Conservation (phyloP, 2,888 invertebrate species). For the Drosophila macrospina region DNA sequence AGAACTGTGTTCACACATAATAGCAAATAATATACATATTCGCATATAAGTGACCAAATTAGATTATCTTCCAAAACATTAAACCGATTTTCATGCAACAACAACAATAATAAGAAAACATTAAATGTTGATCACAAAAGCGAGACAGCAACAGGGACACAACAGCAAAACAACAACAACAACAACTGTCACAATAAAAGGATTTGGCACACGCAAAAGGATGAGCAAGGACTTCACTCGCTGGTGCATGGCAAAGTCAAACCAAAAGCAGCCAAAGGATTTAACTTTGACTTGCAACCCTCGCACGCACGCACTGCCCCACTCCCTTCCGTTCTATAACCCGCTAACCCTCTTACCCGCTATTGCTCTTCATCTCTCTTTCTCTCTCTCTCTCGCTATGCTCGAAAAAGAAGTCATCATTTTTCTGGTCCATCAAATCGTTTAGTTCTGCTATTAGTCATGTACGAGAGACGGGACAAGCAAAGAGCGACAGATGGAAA, state of each 20-base stretch:
- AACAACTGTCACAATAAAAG: slow-evolving; percentile 79
- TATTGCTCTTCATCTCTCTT: slow-evolving; percentile 3
- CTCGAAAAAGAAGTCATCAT: slow-evolving; percentile 82
- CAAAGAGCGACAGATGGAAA: slow-evolving; percentile 8
- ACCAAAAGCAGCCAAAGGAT: slow-evolving; percentile 47
- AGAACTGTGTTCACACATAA: slow-evolving; percentile 65
- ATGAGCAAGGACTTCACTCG: slow-evolving; percentile 27
- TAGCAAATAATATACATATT: slow-evolving; percentile 81
- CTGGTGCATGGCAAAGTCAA: slow-evolving; percentile 35
- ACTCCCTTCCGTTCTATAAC: background rate
- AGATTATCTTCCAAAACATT: slow-evolving; percentile 85
- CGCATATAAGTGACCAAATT: slow-evolving; percentile 85
- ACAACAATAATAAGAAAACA: slow-evolving; percentile 71
- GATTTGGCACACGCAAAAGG: slow-evolving; percentile 62
- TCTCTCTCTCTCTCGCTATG: background rate
- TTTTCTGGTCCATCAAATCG: slow-evolving; percentile 85
- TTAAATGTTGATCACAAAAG: slow-evolving; percentile 79
- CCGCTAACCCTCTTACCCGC: background rate
- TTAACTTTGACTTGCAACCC: slow-evolving; percentile 63
- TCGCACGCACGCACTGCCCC: slow-evolving; percentile 30
- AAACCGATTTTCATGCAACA: slow-evolving; percentile 78
- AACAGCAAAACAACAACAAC: slow-evolving; percentile 59
- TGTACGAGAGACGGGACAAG: slow-evolving; percentile 53
- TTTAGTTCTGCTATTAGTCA: slow-evolving; percentile 84
- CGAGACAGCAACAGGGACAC: slow-evolving; percentile 49